Evolutionary conservation across 2,888 invertebrate genomes (phyloP), one percentile per base, ranked within the genome.

Genomic region (Mactromeris polynyma): DNA sequence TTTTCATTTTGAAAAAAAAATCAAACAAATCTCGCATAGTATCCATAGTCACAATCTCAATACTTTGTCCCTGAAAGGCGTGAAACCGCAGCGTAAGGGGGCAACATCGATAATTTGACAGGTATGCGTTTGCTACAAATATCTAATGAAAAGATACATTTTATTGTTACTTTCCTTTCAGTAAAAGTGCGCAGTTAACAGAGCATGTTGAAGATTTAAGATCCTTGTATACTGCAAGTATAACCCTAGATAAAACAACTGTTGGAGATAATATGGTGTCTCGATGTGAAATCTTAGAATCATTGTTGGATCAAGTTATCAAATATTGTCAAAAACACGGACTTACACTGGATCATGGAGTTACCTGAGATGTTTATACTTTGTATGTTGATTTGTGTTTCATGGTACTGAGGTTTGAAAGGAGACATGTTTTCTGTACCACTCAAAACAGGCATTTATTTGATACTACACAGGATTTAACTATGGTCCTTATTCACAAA

Each of bases 211-310:
- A 82, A 46, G 87, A 90, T 33, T 38, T 93, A 38, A 93, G 91
- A 83, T 38, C 33, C 7, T 26, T 93, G 21, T 93, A 93, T 84
- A 89, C 91, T 42, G 77, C 77, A 77, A 93, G 91, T 81, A 83
- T 92, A 42, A 87, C 79, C 26, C 31, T 51, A 3, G 82, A 54
- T 40, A 78, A 42, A n/a, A 38, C 51, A 40, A 77, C 42, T 11
- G n/a, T n/a, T 6, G 42, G n/a, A 9, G 73, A 36, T 7, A 40
- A 51, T 14, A 58, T 89, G 42, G 33, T 42, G 26, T 40, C 51
- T 33, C 58, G 73, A 51, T 90, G 87, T 83, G 31, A 54, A 4
- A 64, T 87, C 21, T 42, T 90, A 38, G 87, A 85, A 17, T 54
- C 82, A 6, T 83, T 87, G 40, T 73, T 90, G 7, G 51, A 73